Evolutionary conservation across 2,113 vertebrate genomes (phyloP), one percentile per base, ranked within the genome.

Genomic region (Colinus virginianus): DNA sequence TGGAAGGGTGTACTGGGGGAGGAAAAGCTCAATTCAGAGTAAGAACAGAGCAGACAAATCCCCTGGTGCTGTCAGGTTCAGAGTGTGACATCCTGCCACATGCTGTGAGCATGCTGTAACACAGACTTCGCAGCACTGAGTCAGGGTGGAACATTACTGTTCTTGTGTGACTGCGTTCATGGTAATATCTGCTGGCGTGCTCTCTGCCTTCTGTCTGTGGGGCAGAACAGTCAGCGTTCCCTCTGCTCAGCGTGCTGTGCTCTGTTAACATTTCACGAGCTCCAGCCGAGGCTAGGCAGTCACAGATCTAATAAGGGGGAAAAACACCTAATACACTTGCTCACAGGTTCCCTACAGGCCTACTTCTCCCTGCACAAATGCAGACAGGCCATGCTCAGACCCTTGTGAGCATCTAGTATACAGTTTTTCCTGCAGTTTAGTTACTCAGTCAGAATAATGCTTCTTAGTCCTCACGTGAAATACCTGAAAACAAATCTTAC

Each of bases 181-280:
- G 15, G 87, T 74, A 90, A 93, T 96, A 81, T 77, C 87, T 90
- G 63, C 78, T 79, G 88, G 94, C 83, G 68, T 67, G 68, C 87
- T 90, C 53, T 86, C 84, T 71, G 48, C 28, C 32, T 93, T 87
- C 72, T 93, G 84, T 84, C 74, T 93, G 58, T 53, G 78, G 87
- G 89, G 90, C 67, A 93, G 94, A 94, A 93, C 89, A 93, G 89
- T 67, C 88, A 93, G 81, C 87, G 84, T 92, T 96, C 80, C 53
- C 62, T 93, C 81, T 70, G 58, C 87, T 94, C 55, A 59, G 70
- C 1, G 0, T 36, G 34, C 78, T 92, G 78, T 0, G 0, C 45
- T 69, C 75, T 0, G 3, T 89, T 92, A 92, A 87, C 75, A 90
- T 94, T 92, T 93, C 90, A 92, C 0, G 0, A 90, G 69, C 58